Percentiles rank a stretch among this genome's conserved stretches.
Conservation (phyloP, 2,888 invertebrate species). For the Diploptera punctata region DNA sequence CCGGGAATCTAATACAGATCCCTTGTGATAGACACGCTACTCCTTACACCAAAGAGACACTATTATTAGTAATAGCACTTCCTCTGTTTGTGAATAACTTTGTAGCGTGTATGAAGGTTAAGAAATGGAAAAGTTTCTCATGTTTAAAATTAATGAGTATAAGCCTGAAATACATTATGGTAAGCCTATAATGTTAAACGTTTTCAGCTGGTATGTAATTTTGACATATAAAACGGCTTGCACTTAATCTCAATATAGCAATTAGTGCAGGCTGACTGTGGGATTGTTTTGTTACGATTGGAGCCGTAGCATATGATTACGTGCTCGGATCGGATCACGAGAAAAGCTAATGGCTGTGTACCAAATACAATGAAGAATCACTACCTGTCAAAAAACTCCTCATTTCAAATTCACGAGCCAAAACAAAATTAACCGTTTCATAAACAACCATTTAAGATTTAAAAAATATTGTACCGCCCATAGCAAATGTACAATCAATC, state of each 20-base stretch:
- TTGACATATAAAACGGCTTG: neutral
- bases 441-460: neutral
- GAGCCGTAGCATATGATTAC: constrained; percentile 4
- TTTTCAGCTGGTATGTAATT: neutral
- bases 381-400: constrained; percentile 15
- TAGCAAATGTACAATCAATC: neutral
- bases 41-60: too few relatives aligned
- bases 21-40: too few relatives aligned
- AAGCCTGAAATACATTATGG: too few relatives aligned
- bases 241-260: neutral
- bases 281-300: neutral
- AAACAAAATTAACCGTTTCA: neutral
- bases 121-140: too few relatives aligned
- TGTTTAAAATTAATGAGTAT: too few relatives aligned
- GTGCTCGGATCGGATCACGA: constrained; percentile 7
- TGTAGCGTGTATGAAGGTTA: too few relatives aligned
- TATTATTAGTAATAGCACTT: too few relatives aligned
- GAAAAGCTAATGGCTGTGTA: neutral
- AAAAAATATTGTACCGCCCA: neutral
- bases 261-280: constrained; percentile 1
- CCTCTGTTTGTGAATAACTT: too few relatives aligned
- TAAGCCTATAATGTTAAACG: too few relatives aligned
- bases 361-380: constrained; percentile 5
- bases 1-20: too few relatives aligned
- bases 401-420: constrained; percentile 20